A percentile compares a stretch with the other conserved stretches of the same genome.
These are phyloP conservation scores for Liolophura sinensis DNA, from an alignment of 1,140 invertebrate species.

Conservation along the genomic window DNA sequence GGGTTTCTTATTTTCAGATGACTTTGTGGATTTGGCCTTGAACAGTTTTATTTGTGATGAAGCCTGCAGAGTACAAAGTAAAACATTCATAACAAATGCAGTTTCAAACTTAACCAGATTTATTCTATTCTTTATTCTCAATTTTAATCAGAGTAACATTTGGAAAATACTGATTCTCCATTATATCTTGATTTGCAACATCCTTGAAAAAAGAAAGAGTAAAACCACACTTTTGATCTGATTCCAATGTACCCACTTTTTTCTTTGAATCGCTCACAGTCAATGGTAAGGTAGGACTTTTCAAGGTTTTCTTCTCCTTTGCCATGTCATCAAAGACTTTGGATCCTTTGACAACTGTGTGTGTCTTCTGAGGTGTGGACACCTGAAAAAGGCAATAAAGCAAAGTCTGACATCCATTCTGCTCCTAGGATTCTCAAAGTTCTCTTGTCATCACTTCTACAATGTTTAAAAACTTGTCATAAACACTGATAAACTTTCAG, in stretches of 20 bases:
- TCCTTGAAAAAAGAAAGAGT: too few species aligned
- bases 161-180: too few species aligned
- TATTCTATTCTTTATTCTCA: too few species aligned
- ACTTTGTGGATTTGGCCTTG: neutral
- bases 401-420: neutral
- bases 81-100: too few species aligned
- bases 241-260: neutral
- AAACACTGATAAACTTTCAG: neutral
- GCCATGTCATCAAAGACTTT: conserved; percentile 1
- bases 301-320: neutral
- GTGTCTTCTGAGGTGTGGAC: neutral
- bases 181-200: too few species aligned
- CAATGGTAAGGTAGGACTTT: neutral
- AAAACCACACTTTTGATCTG: neutral
- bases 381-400: neutral
- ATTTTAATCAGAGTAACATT: too few species aligned
- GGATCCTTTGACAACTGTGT: neutral
- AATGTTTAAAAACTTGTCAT: neutral
- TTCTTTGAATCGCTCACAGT: neutral
- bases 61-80: neutral
- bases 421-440: too few species aligned
- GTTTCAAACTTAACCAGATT: too few species aligned
- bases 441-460: neutral
- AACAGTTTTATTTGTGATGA: neutral
- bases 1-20: neutral